phyloP scores from a whole-genome alignment of 2,797 vertebrate genomes.

The Cyclopterus lumpus region DNA sequence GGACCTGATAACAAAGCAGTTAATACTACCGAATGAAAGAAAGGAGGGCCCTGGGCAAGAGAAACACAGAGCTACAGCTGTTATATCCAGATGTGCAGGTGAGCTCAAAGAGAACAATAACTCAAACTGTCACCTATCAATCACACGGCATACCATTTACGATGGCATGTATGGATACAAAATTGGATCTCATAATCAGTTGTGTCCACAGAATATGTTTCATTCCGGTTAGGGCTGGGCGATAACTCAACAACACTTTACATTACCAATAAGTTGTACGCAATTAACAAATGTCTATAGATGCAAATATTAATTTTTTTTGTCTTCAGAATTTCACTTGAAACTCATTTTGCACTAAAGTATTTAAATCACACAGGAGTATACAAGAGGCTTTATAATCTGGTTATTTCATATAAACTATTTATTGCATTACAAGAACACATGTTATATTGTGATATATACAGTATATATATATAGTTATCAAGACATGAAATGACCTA shows the following conservation, averaged over 20 bases:
- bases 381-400: neutral
- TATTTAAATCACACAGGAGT: no score
- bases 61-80: conserved; percentile 1
- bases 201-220: neutral
- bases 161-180: neutral
- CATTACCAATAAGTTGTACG: no score
- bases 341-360: no score
- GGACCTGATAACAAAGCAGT: conserved; percentile 26
- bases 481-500: neutral
- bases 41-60: conserved; percentile 64
- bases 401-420: neutral
- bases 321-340: no score
- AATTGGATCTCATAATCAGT: neutral
- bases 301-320: no score
- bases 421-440: no score
- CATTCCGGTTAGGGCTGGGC: no score
- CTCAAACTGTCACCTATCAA: neutral
- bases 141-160: neutral
- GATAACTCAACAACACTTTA: no score
- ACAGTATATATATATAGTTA: no score
- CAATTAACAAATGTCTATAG: no score
- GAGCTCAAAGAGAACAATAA: neutral
- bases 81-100: neutral
- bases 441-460: no score
- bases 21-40: conserved; percentile 34